Percentiles rank a stretch among this genome's conserved stretches.
Conservation (phyloP, 2,113 vertebrate species). For the pig (Sus scrofa) region T2T-Sscrofa CM000820.6:18171001-18171500, state of each 20-base stretch:
- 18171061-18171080: neutral
- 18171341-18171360: conserved; percentile 65
- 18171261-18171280: conserved; percentile 77
- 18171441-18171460: conserved; percentile 2
- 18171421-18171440: conserved; percentile 8
- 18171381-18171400: neutral
- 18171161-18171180: conserved; percentile 64
- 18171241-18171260: conserved; percentile 68
- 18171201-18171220: conserved; percentile 63
- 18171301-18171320: conserved; percentile 33
- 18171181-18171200: conserved; percentile 62
- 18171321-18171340: neutral
- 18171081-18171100: neutral
- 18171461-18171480: neutral
- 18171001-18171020: no score
- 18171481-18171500: neutral
- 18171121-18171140: conserved; percentile 62
- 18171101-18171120: conserved; percentile 56
- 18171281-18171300: conserved; percentile 67
- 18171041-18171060: no score
- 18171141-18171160: conserved; percentile 68
- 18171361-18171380: neutral
- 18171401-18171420: neutral
- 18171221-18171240: conserved; percentile 75
- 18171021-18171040: no score